Percentiles rank a stretch among this genome's conserved stretches.
These are phyloP conservation scores for Epistrophe eligans DNA, from an alignment of 2,888 invertebrate genomes.

Conservation along the genomic window DNA sequence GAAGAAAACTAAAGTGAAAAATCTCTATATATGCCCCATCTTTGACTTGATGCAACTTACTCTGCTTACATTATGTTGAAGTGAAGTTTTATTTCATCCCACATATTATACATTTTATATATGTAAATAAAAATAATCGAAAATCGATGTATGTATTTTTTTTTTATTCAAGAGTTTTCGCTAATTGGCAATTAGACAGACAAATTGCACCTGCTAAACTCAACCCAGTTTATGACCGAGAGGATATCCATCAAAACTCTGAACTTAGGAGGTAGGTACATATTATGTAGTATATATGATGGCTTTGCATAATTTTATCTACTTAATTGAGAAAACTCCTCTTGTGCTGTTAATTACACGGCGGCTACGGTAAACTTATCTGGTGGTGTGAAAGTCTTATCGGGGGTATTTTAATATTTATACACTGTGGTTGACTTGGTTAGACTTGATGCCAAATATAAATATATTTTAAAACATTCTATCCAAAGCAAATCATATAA, in stretches of 20 bases:
- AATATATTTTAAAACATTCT: no score
- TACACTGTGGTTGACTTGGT: neutral
- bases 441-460: no score
- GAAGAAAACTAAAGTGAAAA: conserved; percentile 25
- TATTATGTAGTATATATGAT: conserved; percentile 19
- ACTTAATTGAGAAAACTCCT: conserved; percentile 49
- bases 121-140: conserved; percentile 18
- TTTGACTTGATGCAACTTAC: conserved; percentile 12
- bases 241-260: neutral
- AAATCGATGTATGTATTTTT: conserved; percentile 44
- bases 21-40: conserved; percentile 5
- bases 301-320: conserved; percentile 59
- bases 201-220: conserved; percentile 44
- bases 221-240: conserved; percentile 44
- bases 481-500: no score
- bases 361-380: conserved; percentile 12
- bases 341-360: conserved; percentile 50
- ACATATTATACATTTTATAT: conserved; percentile 39
- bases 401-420: neutral
- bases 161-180: conserved; percentile 45
- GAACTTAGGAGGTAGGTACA: neutral
- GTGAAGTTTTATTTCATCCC: conserved; percentile 37
- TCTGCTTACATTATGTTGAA: conserved; percentile 14
- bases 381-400: conserved; percentile 40
- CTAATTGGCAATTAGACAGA: conserved; percentile 63